These are phyloP conservation scores for Lepeophtheirus salmonis DNA, from an alignment of 1,140 invertebrate species.

Conservation along the genomic window DNA sequence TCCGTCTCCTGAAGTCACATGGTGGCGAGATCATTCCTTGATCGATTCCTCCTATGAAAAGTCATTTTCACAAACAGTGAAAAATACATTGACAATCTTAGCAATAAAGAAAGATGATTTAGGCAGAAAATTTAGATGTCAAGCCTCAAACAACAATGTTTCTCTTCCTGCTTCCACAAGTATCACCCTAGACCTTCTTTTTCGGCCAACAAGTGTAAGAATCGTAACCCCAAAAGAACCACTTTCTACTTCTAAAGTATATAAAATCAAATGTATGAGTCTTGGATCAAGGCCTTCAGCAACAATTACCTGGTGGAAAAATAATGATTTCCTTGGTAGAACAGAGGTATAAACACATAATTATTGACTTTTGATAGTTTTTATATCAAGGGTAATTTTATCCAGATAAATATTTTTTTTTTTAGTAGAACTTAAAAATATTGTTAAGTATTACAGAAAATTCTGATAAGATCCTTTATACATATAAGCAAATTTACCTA, in stretches of 20 bases:
- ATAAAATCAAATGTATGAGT: constrained; percentile 48
- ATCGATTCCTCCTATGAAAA: constrained; percentile 25
- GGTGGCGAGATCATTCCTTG: constrained; percentile 56
- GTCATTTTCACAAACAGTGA: constrained; percentile 20
- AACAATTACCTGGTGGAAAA: constrained; percentile 69
- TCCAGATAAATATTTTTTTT: neutral
- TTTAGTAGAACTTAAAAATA: neutral
- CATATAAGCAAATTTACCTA: neutral
- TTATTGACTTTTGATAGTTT: neutral
- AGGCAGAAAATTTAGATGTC: constrained; percentile 60
- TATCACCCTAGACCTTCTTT: constrained; percentile 55
- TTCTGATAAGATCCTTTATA: neutral
- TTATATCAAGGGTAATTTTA: neutral
- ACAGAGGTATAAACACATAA: neutral
- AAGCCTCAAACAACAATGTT: constrained; percentile 58
- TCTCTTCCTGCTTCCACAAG: constrained; percentile 54
- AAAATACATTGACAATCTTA: constrained; percentile 35
- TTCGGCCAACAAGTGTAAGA: constrained; percentile 26
- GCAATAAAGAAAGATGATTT: constrained; percentile 54
- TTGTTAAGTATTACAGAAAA: neutral
- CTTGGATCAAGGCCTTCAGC: constrained; percentile 62
- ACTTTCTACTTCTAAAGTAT: constrained; percentile 26
- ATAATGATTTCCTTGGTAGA: constrained; percentile 33
- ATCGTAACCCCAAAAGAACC: constrained; percentile 25
- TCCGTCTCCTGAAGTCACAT: constrained; percentile 56